Conservation (phyloP, 2,888 invertebrate species). For the Parnassius orleans region DNA sequence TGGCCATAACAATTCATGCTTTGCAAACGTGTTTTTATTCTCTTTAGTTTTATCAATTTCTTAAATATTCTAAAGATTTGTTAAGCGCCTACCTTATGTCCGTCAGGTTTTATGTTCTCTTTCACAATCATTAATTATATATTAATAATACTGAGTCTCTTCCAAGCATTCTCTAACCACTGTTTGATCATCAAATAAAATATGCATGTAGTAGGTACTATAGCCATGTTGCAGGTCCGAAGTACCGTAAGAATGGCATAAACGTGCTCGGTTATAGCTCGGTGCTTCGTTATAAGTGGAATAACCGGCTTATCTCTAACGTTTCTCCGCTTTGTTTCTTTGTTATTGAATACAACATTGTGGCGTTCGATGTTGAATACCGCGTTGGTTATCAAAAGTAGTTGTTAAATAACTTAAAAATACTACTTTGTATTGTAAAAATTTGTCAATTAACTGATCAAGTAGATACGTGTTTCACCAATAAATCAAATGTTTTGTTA, state of each 20-base stretch:
- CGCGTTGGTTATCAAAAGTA: not conserved
- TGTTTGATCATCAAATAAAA: constrained; percentile 26
- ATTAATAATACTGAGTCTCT: too few relatives aligned
- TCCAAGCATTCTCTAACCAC: not conserved
- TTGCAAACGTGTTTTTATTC: too few relatives aligned
- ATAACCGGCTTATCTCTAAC: constrained; percentile 44
- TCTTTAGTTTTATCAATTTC: too few relatives aligned
- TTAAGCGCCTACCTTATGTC: too few relatives aligned
- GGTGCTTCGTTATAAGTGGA: constrained; percentile 34
- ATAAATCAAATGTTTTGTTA: too few relatives aligned
- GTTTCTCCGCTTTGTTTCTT: constrained; percentile 47
- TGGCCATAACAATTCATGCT: too few relatives aligned
- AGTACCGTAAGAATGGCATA: constrained; percentile 62
- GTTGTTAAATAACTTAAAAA: not conserved
- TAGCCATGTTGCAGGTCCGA: constrained; percentile 44
- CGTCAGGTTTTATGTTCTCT: too few relatives aligned
- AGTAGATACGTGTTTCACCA: too few relatives aligned
- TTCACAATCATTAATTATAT: too few relatives aligned
- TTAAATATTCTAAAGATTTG: too few relatives aligned
- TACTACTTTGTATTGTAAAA: too few relatives aligned
- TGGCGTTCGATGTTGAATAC: not conserved
- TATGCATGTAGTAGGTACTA: constrained; percentile 25
- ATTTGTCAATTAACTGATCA: too few relatives aligned
- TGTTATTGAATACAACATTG: constrained; percentile 44
- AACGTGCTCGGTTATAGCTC: constrained; percentile 40